Percentiles rank a stretch among this genome's conserved stretches.
Conservation (phyloP, 2,797 vertebrate species). For the Champsocephalus gunnari region DNA sequence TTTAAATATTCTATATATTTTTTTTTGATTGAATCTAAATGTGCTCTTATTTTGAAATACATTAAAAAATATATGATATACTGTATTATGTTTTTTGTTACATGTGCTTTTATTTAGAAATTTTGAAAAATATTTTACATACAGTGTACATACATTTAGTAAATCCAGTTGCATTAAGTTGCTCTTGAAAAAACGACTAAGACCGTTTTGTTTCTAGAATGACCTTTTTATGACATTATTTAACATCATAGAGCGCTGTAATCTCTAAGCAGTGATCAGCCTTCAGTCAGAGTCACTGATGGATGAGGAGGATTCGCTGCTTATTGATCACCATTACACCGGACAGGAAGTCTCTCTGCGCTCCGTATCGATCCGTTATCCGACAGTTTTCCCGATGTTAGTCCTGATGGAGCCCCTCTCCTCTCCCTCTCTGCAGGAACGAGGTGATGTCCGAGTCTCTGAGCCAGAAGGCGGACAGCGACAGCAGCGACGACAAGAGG, state of each 20-base stretch:
- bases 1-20: too few relatives aligned
- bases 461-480: constrained; percentile 96
- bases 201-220: neutral
- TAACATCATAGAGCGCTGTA: neutral
- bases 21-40: neutral
- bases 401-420: constrained; percentile 28
- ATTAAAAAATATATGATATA: too few relatives aligned
- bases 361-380: constrained; percentile 57
- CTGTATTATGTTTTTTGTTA: too few relatives aligned
- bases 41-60: too few relatives aligned
- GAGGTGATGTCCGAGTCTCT: constrained; percentile 93
- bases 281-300: constrained; percentile 1
- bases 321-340: constrained; percentile 3
- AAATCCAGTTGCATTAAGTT: too few relatives aligned
- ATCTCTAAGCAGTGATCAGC: too few relatives aligned
- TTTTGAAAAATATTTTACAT: too few relatives aligned
- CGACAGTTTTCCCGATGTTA: constrained; percentile 40
- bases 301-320: constrained; percentile 51
- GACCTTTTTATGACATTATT: too few relatives aligned
- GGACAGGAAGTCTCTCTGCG: constrained; percentile 32
- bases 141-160: too few relatives aligned
- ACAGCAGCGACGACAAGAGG: constrained; percentile 92
- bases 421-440: constrained; percentile 80
- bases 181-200: too few relatives aligned
- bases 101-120: too few relatives aligned